A percentile compares a stretch with the other conserved stretches of the same genome.
Conservation (phyloP, 2,113 vertebrate species). For the Oriolus oriolus region DNA sequence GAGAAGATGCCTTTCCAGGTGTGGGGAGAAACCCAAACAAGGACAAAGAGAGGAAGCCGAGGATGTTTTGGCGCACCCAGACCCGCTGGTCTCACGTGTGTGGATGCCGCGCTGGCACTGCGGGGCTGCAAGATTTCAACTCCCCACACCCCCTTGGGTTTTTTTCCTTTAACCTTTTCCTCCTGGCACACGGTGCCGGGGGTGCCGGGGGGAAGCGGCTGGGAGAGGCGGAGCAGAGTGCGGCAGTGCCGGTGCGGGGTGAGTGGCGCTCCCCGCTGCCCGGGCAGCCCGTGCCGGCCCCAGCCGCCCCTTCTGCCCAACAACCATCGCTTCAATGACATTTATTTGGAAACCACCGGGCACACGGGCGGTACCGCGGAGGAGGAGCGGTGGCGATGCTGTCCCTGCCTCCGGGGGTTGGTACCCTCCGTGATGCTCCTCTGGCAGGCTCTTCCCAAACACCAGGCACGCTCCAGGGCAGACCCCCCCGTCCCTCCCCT, state of each 20-base stretch:
- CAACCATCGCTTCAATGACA: rapidly evolving
- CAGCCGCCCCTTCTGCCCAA: rapidly evolving
- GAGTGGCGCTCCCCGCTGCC: rapidly evolving
- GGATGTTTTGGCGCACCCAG: background rate
- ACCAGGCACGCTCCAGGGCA: rapidly evolving
- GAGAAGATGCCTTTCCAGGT: background rate
- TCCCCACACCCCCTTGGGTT: rapidly evolving
- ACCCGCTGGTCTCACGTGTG: rapidly evolving
- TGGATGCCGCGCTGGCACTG: rapidly evolving
- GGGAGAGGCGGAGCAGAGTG: background rate
- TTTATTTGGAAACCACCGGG: rapidly evolving
- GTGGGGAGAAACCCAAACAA: background rate
- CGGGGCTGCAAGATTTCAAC: rapidly evolving
- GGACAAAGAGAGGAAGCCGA: background rate
- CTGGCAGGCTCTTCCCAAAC: background rate
- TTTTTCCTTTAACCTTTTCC: rapidly evolving
- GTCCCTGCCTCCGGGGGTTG: background rate
- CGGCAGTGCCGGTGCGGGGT: rapidly evolving
- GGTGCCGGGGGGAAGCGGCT: background rate
- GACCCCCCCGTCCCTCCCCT: background rate
- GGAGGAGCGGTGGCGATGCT: background rate
- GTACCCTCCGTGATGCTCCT: background rate
- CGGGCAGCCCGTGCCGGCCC: background rate
- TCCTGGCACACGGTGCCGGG: rapidly evolving
- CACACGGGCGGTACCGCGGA: rapidly evolving